Evolutionary conservation across 2,888 invertebrate species (phyloP), one percentile per base, ranked within the genome.

Genomic region (Synanthedon andrenaeformis): DNA sequence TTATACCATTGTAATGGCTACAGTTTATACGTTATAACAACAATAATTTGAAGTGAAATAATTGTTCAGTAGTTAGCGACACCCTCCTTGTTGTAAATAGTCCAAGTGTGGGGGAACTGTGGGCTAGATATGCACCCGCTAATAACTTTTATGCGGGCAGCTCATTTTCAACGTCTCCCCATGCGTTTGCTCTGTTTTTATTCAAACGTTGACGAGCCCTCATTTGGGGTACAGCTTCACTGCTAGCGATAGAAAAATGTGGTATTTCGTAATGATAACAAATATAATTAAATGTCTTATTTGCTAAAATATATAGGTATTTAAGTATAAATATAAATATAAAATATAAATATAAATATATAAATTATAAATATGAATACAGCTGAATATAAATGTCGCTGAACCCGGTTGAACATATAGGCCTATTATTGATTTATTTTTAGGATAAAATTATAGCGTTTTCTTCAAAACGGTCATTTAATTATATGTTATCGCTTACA

Each of bases 81-180:
- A 76, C 84, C 84, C 82, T 77, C 73, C 66, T 59, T n/a, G 69
- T 71, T 76, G 70, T 74, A 77, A 81, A 82, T 76, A 76, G 72
- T 67, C 63, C 66, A 59, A 56, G 65, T 61, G 67, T 73, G 79
- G 82, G 83, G 79, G 72, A 69, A 64, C 65, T 67, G 61, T 65
- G 69, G 68, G 77, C 80, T 74, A 81, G 82, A 83, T 82, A 83
- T 83, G 74, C 69, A 74, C 79, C 79, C 74, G 72, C 79, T 79
- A 80, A 78, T 82, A 76, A 73, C 72, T 69, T 62, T 64, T 63
- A 85, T 86, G 85, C 85, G 84, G 84, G 85, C 72, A 71, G 72
- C 73, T 72, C 70, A 63, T 67, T 64, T 62, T 62, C 65, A 57
- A 58, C 51, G 19, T 54, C 66, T 69, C 59, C 72, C 69, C 64